Conservation (phyloP, 2,113 vertebrate species). For the Carollia perspicillata region DNA sequence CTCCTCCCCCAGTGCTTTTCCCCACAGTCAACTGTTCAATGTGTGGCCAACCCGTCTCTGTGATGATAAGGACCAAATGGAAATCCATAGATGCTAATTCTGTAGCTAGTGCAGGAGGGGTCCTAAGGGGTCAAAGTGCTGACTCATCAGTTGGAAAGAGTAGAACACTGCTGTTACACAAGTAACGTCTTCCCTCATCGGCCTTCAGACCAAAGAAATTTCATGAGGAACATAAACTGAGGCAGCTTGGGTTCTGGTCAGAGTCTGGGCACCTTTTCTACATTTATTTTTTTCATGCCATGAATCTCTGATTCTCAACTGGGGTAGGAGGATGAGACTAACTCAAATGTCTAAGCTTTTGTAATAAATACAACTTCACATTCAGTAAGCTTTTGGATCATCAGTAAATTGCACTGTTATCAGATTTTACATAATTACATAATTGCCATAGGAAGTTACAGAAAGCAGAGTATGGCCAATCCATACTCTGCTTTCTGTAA, state of each 20-base stretch:
- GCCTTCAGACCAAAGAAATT: background rate
- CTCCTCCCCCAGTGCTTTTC: background rate
- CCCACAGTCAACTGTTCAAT: background rate
- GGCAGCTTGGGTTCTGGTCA: background rate
- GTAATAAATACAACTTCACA: background rate
- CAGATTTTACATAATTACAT: background rate
- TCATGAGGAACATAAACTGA: background rate
- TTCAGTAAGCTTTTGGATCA: background rate
- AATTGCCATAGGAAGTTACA: no score
- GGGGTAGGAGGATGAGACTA: background rate
- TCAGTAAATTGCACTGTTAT: conserved; percentile 11
- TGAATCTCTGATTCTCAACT: conserved; percentile 15
- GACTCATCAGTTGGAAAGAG: background rate
- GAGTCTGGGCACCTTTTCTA: background rate
- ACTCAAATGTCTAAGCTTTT: conserved; percentile 1
- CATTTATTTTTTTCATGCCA: background rate
- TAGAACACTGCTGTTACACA: background rate
- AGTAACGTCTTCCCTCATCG: background rate
- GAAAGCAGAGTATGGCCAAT: background rate
- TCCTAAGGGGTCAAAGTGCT: background rate
- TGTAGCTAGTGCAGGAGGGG: background rate
- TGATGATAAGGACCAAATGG: conserved; percentile 9
- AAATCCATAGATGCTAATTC: conserved; percentile 35
- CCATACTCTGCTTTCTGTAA: background rate
- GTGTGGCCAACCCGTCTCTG: background rate